Base-by-base conservation (phyloP, 2,113 vertebrate genomes). In the Myotis davidii region DNA sequence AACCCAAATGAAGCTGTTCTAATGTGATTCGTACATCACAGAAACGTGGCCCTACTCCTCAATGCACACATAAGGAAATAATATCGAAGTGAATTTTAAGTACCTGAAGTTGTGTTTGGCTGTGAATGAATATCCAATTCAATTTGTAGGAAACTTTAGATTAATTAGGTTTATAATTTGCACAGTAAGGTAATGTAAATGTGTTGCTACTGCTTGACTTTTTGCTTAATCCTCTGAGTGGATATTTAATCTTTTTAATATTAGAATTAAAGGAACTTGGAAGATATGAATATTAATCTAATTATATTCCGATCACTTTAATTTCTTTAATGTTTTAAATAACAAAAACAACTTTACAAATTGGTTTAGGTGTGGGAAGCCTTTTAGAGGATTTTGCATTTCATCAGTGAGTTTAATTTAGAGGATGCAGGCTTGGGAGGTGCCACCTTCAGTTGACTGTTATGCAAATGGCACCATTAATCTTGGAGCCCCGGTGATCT, bases 251-350 rank as follows among this genome's bases (percentile, higher is more conserved):
- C 99, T 99, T 99, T 99, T 98, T 99, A 98, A 99, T 99, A 99
- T 99, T 99, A 99, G 99, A 99, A 98, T 98, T 98, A 98, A 99
- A 99, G 98, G 99, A 99, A 99, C 99, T 99, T 98, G 98, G 98
- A 98, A 99, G 99, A 99, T 99, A 99, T 98, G 98, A 99, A 98
- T 99, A 99, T 99, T 99, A 99, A 99, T 99, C 99, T 99, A 99
- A 99, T 99, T 98, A 98, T 98, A 97, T 97, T 96, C 97, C 96
- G 72, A 99, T 99, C 98, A 98, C 98, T 99, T 99, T 99, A 99
- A 99, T 99, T 99, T 99, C 97, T 98, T 98, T 98, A 99, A 98
- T 98, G 98, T 99, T 98, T 98, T 97, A 98, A 98, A 98, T 98
- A 97, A 97, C 96, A 97, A 95, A 95, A 96, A 90, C 97, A 98